phyloP scores from a whole-genome alignment of 1,140 invertebrate genomes.

The Nebria ingens region DNA sequence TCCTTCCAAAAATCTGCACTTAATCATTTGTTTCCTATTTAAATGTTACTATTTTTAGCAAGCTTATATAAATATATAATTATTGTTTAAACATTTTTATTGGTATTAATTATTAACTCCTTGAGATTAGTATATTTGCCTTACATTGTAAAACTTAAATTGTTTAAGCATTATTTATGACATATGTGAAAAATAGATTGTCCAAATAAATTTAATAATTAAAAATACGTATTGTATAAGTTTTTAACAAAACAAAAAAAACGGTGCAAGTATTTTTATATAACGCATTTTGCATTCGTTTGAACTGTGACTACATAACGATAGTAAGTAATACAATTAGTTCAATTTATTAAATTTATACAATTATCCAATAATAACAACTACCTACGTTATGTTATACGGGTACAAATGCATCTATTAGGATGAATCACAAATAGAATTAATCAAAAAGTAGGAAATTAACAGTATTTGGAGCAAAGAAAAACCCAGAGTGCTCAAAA shows the following conservation, averaged over 20 bases:
- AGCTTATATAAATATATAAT: neutral
- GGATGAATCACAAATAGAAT: neutral
- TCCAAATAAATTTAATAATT: conserved; percentile 7
- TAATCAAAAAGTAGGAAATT: neutral
- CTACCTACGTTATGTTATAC: conserved; percentile 6
- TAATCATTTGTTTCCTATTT: neutral
- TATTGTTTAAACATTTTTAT: too few species aligned
- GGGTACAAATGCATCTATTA: neutral
- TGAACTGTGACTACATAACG: too few species aligned
- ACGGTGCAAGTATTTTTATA: too few species aligned
- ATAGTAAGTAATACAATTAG: conserved; percentile 5
- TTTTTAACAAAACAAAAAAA: too few species aligned
- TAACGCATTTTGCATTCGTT: too few species aligned
- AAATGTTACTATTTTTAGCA: conserved; percentile 5
- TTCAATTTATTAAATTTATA: conserved; percentile 4
- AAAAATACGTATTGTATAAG: too few species aligned
- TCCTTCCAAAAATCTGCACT: conserved; percentile 5
- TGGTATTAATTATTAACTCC: neutral
- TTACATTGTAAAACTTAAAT: conserved; percentile 3
- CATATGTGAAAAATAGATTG: conserved; percentile 3
- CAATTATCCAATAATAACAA: conserved; percentile 4
- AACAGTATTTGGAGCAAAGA: too few species aligned
- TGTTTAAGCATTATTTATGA: conserved; percentile 8
- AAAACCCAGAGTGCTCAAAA: too few species aligned
- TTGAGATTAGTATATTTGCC: conserved; percentile 9